phyloP scores from a whole-genome alignment of 2,888 invertebrate species.

The Sarcophaga subvicina region DNA sequence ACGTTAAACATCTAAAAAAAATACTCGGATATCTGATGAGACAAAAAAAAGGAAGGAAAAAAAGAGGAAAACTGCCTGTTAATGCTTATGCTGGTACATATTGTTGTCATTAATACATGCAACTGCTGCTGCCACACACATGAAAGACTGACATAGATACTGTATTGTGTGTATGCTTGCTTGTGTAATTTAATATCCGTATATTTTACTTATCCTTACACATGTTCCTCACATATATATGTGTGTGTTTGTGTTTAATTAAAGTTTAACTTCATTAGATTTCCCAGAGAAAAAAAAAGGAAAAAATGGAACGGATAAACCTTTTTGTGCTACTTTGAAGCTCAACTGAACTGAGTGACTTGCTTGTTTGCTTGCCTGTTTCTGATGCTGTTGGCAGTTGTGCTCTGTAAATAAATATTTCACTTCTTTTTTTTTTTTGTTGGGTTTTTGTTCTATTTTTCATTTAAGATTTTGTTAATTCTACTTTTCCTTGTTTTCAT shows the following conservation, averaged over 20 bases:
- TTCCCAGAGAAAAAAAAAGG: not conserved
- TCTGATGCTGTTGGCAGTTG: slow-evolving; percentile 27
- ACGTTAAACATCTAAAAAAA: not conserved
- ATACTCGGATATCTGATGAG: not conserved
- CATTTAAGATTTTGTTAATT: slow-evolving; percentile 34
- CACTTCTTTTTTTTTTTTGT: not conserved
- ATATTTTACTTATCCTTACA: not conserved
- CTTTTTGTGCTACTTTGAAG: slow-evolving; percentile 1
- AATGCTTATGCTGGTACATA: slow-evolving; percentile 23
- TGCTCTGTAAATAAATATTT: slow-evolving; percentile 16
- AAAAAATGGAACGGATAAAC: not conserved
- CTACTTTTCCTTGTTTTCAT: slow-evolving; percentile 19
- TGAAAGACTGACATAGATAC: not conserved
- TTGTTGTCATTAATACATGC: slow-evolving; percentile 42
- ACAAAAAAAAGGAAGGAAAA: not conserved
- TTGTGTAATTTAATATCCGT: slow-evolving; percentile 51
- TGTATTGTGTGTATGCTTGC: not conserved
- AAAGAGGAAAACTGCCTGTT: slow-evolving; percentile 19
- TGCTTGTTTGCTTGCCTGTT: slow-evolving; percentile 16
- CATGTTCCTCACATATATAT: not conserved
- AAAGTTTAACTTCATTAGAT: slow-evolving; percentile 44
- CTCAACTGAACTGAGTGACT: not conserved
- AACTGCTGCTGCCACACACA: not conserved
- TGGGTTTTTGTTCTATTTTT: not conserved
- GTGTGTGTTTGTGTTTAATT: slow-evolving; percentile 41